Conservation (phyloP, 2,888 invertebrate genomes). For the Artemia sp. region DNA sequence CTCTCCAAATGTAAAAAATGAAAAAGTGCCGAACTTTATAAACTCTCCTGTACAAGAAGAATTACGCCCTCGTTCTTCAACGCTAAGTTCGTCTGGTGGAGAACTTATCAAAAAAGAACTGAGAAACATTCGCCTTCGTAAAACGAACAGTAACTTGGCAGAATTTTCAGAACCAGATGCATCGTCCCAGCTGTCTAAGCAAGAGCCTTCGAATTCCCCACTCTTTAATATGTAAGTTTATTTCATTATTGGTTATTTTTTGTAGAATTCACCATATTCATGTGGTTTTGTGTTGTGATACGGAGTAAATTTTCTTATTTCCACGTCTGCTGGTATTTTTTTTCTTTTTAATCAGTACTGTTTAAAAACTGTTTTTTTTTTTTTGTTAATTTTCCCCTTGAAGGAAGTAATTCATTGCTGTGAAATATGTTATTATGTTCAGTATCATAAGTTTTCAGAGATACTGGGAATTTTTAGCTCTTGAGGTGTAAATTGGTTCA, state of each 20-base stretch:
- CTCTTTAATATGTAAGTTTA: conserved; percentile 33
- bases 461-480: too few relatives aligned
- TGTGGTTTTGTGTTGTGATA: neutral
- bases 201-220: conserved; percentile 29
- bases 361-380: too few relatives aligned
- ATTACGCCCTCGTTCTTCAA: conserved; percentile 21
- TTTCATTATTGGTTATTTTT: conserved; percentile 16
- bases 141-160: neutral
- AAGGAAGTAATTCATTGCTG: too few relatives aligned
- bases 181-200: conserved; percentile 18
- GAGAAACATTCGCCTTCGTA: conserved; percentile 14
- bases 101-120: conserved; percentile 21
- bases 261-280: neutral
- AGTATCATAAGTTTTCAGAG: too few relatives aligned
- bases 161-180: conserved; percentile 9
- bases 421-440: too few relatives aligned
- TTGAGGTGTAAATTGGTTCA: too few relatives aligned
- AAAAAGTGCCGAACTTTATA: too few relatives aligned
- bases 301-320: conserved; percentile 14
- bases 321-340: too few relatives aligned
- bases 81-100: conserved; percentile 20
- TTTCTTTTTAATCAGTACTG: neutral
- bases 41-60: too few relatives aligned
- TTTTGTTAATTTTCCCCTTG: too few relatives aligned
- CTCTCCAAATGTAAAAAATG: too few relatives aligned